Evolutionary conservation across 2,888 invertebrate species (phyloP).

Genomic region (Catocala sponsa): DNA sequence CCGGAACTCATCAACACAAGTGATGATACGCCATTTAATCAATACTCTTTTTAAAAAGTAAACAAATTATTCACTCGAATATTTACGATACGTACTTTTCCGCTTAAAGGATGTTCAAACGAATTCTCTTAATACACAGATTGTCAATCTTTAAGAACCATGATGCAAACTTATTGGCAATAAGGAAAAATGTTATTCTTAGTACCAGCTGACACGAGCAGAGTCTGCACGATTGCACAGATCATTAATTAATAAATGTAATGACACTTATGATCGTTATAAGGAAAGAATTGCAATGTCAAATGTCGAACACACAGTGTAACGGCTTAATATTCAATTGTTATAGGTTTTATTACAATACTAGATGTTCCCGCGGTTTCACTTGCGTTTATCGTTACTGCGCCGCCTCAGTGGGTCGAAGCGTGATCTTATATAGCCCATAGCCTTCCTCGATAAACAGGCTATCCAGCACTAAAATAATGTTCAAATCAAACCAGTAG

Average conservation of each 20-base stretch:
- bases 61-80: constrained; percentile 2
- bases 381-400: too few relatives aligned
- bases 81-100: constrained; percentile 1
- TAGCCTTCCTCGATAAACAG: too few relatives aligned
- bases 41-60: not conserved
- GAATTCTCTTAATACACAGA: not conserved
- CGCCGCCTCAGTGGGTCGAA: too few relatives aligned
- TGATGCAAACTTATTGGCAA: constrained; percentile 1
- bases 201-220: constrained; percentile 1
- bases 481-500: too few relatives aligned
- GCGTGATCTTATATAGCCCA: too few relatives aligned
- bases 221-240: not conserved
- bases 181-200: constrained; percentile 4
- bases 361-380: too few relatives aligned
- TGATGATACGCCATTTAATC: constrained; percentile 2
- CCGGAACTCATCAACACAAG: constrained; percentile 7
- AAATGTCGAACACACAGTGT: too few relatives aligned
- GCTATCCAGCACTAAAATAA: too few relatives aligned
- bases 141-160: constrained; percentile 6
- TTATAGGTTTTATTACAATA: too few relatives aligned
- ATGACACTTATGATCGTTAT: not conserved
- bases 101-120: not conserved
- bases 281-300: not conserved
- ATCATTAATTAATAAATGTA: not conserved
- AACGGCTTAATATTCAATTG: too few relatives aligned